Evolutionary conservation across 2,113 vertebrate genomes (phyloP), one percentile per base, ranked within the genome.

Genomic region (Indicator indicator): DNA sequence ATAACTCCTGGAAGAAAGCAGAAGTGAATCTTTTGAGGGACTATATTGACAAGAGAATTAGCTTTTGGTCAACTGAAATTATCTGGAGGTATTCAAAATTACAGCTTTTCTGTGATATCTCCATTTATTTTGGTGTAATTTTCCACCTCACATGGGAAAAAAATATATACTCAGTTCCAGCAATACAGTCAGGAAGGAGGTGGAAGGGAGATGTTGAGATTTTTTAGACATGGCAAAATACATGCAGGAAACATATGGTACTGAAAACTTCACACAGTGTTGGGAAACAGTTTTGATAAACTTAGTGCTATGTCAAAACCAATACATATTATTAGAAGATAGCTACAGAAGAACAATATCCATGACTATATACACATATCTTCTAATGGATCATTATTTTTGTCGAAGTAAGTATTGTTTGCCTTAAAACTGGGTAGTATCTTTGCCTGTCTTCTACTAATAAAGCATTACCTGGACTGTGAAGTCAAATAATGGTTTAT

Each of bases 131-230:
- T 24, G 21, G 6, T 67, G 12, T 55, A 36, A 46, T 68, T 74
- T 62, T 86, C 24, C 5, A 48, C 13, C 12, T 42, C 16, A 56
- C 64, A 38, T 20, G 5, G 27, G 26, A 55, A 50, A 68, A 59
- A 90, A 12, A 3, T 33, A 9, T 33, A 16, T n/a, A 26, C 23
- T 54, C 68, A 18, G 0, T 80, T 90, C 12, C 20, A 67, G 9
- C 11, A 80, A 32, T 36, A 59, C 6, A 44, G 3, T 21, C n/a
- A 46, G 2, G 33, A 55, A 7, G 11, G 4, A 63, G 1, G 9
- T 70, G 4, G 16, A n/a, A 21, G 9, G 16, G 7, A 11, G 8
- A 15, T 54, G 7, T 0, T 0, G 1, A 52, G 16, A 65, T 52
- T 88, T 88, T 88, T 88, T 44, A 80, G 32, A 54, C 15, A 5